Conservation (phyloP, 30 jellyfish, hydroid and myxozoan species). For the Rhopilema esculentum region DNA sequence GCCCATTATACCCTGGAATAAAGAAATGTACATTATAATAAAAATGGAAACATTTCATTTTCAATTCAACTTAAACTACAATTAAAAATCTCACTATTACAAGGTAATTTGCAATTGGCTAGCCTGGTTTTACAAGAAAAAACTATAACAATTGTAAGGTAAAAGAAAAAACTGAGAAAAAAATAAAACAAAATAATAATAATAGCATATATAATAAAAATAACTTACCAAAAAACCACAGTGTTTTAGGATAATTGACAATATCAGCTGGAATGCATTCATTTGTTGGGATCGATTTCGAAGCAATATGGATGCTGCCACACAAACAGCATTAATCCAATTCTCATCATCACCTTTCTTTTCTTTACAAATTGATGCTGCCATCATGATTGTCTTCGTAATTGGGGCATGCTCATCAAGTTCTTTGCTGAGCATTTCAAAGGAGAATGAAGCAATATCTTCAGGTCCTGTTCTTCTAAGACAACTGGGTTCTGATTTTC, state of each 20-base stretch:
- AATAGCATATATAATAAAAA: background rate
- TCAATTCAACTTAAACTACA: background rate
- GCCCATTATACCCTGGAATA: constrained; percentile 26
- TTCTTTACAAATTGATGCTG: constrained; percentile 23
- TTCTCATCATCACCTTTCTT: constrained; percentile 1
- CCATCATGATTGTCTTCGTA: background rate
- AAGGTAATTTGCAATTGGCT: constrained; percentile 6
- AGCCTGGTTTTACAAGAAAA: background rate
- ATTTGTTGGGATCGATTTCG: constrained; percentile 21
- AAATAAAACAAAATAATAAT: background rate
- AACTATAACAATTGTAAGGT: background rate
- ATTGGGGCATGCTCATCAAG: constrained; percentile 8
- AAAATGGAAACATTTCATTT: background rate
- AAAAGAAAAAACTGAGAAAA: background rate
- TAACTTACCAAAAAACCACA: constrained; percentile 6
- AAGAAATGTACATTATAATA: background rate
- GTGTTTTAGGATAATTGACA: constrained; percentile 13
- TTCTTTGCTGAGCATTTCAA: constrained; percentile 10
- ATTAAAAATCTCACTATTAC: background rate
- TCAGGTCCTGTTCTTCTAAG: constrained; percentile 12
- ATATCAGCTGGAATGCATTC: constrained; percentile 25
- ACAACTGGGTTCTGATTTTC: constrained; percentile 15
- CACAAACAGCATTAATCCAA: background rate
- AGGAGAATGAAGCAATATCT: constrained; percentile 1
- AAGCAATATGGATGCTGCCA: constrained; percentile 22